Evolutionary conservation across 2,888 invertebrate genomes (phyloP).

Genomic region (Andrena hattorfiana): DNA sequence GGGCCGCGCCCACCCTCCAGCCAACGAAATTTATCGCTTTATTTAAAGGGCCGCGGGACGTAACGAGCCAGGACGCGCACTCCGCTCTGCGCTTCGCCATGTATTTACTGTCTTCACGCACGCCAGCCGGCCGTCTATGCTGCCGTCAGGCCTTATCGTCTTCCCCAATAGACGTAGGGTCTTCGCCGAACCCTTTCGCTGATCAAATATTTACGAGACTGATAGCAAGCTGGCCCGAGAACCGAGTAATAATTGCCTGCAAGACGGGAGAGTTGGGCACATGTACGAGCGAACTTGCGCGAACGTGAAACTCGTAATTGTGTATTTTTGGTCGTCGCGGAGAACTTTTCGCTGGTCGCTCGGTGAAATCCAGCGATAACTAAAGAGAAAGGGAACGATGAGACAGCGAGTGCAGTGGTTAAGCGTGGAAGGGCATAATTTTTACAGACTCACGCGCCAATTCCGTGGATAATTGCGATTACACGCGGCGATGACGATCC

Average conservation of each 20-base stretch:
- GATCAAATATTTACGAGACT: conserved; percentile 64
- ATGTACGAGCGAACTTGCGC: neutral
- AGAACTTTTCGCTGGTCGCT: neutral
- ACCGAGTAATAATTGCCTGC: conserved; percentile 33
- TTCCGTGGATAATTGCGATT: neutral
- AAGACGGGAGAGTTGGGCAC: neutral
- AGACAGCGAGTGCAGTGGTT: too few species aligned
- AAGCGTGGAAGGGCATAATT: neutral
- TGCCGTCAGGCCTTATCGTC: conserved; percentile 9
- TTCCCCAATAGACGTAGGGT: neutral
- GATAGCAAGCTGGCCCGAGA: conserved; percentile 33
- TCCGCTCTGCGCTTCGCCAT: conserved; percentile 49
- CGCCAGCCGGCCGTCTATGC: conserved; percentile 54
- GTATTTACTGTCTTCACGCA: conserved; percentile 69
- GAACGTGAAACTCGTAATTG: neutral
- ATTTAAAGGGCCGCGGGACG: conserved; percentile 72
- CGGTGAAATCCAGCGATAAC: neutral
- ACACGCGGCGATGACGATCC: neutral
- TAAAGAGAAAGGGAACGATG: too few species aligned
- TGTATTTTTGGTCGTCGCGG: neutral
- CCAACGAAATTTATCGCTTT: conserved; percentile 76
- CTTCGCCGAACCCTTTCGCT: conserved; percentile 30
- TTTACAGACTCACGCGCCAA: too few species aligned
- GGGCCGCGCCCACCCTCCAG: conserved; percentile 25
- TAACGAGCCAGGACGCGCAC: conserved; percentile 56